phyloP scores from a whole-genome alignment of 2,113 vertebrate genomes.

The Hyperoodon ampullatus region DNA sequence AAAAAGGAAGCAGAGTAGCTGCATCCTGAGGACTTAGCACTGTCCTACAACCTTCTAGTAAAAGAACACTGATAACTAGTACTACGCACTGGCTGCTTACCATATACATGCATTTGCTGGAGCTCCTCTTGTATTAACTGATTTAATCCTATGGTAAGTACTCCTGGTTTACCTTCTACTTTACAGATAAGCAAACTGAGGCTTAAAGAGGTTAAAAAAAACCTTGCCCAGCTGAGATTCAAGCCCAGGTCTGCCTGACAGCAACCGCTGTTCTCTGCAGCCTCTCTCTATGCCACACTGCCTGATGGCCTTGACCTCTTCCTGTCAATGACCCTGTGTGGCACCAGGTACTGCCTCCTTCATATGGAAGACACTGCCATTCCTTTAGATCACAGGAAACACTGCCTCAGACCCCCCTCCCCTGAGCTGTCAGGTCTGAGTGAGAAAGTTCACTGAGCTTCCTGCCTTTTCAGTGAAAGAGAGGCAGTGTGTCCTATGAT shows the following conservation, averaged over 20 bases:
- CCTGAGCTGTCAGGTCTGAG: not conserved
- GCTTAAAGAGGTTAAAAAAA: not conserved
- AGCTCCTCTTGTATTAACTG: not conserved
- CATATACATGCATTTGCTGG: not conserved
- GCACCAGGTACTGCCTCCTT: not conserved
- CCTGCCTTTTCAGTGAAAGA: not conserved
- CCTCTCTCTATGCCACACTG: not conserved
- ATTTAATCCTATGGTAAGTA: not conserved
- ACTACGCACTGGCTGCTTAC: not conserved
- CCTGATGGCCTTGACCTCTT: not conserved
- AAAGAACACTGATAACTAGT: not conserved
- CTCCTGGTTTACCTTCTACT: not conserved
- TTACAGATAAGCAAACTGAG: constrained; percentile 19
- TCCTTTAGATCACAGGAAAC: not conserved
- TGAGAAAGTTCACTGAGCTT: not conserved
- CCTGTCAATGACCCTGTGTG: not conserved
- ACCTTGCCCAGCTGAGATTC: not conserved
- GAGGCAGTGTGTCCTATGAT: fast-evolving
- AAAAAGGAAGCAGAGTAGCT: not conserved
- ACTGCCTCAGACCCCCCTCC: not conserved
- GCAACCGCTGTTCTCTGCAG: not conserved
- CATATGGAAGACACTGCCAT: not conserved
- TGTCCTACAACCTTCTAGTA: not conserved
- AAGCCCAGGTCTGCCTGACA: not conserved
- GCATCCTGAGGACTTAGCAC: not conserved